These are phyloP conservation scores for Esperia sulphurella DNA, from an alignment of 2,888 invertebrate species.

Conservation along the genomic window DNA sequence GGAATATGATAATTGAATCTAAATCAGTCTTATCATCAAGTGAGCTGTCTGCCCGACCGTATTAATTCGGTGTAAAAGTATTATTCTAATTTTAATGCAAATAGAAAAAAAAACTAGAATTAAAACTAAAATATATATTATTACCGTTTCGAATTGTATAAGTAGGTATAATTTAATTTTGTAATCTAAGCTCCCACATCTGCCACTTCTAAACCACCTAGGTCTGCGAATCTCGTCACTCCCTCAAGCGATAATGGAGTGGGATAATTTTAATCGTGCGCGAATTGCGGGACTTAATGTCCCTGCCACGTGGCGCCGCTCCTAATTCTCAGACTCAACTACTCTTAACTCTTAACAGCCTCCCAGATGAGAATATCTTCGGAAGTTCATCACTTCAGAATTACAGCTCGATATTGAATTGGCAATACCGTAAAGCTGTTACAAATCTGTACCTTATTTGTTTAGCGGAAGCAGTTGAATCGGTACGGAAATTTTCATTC, in stretches of 20 bases:
- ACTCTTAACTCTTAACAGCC: conserved; percentile 37
- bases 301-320: conserved; percentile 60
- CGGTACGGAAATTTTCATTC: too few species aligned
- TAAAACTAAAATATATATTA: too few species aligned
- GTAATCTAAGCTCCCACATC: too few species aligned
- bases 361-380: conserved; percentile 35
- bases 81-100: too few species aligned
- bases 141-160: too few species aligned
- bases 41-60: too few species aligned
- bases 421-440: neutral
- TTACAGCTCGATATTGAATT: neutral
- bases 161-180: too few species aligned
- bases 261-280: conserved; percentile 77
- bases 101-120: too few species aligned
- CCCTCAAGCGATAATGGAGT: conserved; percentile 66
- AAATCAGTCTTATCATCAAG: too few species aligned
- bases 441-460: neutral
- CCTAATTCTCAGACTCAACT: conserved; percentile 27
- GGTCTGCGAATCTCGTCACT: conserved; percentile 48
- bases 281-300: conserved; percentile 67
- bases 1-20: too few species aligned
- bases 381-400: conserved; percentile 40
- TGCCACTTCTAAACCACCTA: conserved; percentile 25
- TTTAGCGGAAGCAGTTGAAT: too few species aligned
- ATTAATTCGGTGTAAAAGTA: too few species aligned